Evolutionary conservation across 2,113 vertebrate genomes (phyloP), one percentile per base, ranked within the genome.

Genomic region (Xyliphius kryptos): DNA sequence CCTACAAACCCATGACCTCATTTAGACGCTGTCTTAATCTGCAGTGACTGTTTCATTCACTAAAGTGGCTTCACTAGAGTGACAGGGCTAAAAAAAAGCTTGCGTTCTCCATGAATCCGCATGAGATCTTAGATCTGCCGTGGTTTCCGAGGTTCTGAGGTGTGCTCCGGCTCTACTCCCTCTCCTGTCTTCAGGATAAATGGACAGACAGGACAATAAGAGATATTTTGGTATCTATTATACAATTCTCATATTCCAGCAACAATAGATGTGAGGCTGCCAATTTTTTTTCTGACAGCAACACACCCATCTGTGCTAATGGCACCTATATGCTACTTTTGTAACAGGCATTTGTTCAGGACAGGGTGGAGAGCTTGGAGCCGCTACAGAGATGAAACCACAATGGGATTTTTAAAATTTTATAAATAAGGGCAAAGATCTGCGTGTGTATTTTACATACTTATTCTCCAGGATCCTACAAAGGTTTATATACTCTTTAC

Each of bases 231-330:
- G 26, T 32, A 32, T 32, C 26, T 32, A 32, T 32, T 2, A 32
- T 32, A 1, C 26, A 32, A 5, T 2, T 6, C 4, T 32, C 7
- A 1, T 32, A 3, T 32, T 2, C 26, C 26, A 2, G 61, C 63
- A 72, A 75, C 63, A 70, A 72, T 72, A 63, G 63, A 20, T 21
- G 10, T 41, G 32, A n/a, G 53, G 44, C 49, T 60, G 66, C 69
- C 73, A 75, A 47, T 57, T 32, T 56, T 32, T 5, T 57, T 32
- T 56, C 37, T 52, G 21, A 50, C 43, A 55, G 50, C 56, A 70
- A 65, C 69, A 67, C 63, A 11, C 68, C 64, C 60, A 46, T 6
- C 46, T 70, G 56, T 44, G 50, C 37, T 40, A 50, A 56, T 63
- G 49, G 52, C 67, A 67, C 17, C 36, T 62, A 66, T 66, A 63